phyloP scores from a whole-genome alignment of 64 coral and sea anemone species.

The Stichodactyla helianthus region DNA sequence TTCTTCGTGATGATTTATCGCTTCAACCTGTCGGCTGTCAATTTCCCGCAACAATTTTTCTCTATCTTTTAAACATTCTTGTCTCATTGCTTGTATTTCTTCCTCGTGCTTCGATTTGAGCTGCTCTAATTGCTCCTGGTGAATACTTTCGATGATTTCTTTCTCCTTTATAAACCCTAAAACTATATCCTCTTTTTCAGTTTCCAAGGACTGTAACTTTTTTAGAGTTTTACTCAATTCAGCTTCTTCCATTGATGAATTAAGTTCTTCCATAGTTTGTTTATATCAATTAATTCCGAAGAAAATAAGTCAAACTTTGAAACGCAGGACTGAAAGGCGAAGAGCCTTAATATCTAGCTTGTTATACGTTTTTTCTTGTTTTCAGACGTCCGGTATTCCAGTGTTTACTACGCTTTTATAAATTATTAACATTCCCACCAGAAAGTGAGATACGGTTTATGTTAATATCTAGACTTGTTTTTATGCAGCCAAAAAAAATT shows the following conservation, averaged over 20 bases:
- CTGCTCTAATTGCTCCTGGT: conserved; percentile 40
- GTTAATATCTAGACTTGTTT: conserved; percentile 18
- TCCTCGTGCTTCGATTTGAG: conserved; percentile 29
- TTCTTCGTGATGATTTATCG: neutral
- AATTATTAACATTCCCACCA: conserved; percentile 26
- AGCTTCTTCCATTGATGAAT: neutral
- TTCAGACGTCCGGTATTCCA: neutral
- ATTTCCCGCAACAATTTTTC: conserved; percentile 37
- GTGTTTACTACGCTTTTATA: conserved; percentile 9
- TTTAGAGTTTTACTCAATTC: conserved; percentile 5
- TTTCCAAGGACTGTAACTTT: neutral
- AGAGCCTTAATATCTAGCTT: neutral
- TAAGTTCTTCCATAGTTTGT: neutral
- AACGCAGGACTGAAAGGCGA: neutral
- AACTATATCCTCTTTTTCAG: conserved; percentile 69
- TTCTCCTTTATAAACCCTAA: conserved; percentile 81
- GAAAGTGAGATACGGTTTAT: conserved; percentile 7
- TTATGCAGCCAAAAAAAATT: neutral
- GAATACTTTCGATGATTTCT: conserved; percentile 55
- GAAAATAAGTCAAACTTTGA: neutral
- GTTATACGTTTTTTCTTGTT: neutral
- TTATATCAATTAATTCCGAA: neutral
- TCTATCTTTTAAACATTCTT: conserved; percentile 46
- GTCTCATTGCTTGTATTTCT: conserved; percentile 51
- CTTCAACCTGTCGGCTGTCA: conserved; percentile 61